Evolutionary conservation across 2,113 vertebrate species (phyloP).

Genomic region (Alces alces): DNA sequence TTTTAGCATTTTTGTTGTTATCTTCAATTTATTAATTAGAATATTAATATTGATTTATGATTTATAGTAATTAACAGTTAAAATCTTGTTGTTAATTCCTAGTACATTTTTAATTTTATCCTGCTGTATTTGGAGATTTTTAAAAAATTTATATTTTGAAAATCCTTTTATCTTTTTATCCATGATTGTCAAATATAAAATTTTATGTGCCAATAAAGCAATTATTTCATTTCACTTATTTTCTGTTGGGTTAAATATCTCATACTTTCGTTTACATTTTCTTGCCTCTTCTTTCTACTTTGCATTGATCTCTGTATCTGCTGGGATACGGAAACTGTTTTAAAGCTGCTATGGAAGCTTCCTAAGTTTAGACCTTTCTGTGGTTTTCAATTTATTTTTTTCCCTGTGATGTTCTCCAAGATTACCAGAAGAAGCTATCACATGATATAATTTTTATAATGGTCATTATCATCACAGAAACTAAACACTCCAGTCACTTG

Average conservation of each 20-base stretch:
- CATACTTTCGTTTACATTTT: neutral
- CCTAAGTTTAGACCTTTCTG: neutral
- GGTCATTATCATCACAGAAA: neutral
- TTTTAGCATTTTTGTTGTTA: neutral
- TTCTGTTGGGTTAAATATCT: neutral
- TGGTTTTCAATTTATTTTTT: neutral
- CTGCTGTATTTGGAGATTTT: neutral
- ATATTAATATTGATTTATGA: neutral
- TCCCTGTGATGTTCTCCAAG: neutral
- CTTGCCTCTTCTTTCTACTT: neutral
- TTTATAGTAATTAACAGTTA: neutral
- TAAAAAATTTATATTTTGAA: neutral
- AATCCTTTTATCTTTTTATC: conserved; percentile 16
- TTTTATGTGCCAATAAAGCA: neutral
- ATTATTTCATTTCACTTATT: neutral
- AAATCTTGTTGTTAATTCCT: neutral
- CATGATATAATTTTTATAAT: neutral
- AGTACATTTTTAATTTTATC: neutral
- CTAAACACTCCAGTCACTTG: neutral
- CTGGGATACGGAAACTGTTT: neutral
- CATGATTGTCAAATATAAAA: neutral
- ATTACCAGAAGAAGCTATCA: neutral
- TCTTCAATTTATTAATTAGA: neutral
- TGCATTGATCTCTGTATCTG: neutral
- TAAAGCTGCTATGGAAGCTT: neutral